phyloP scores from a whole-genome alignment of 2,113 vertebrate species.

The Oryzias woworae region DNA sequence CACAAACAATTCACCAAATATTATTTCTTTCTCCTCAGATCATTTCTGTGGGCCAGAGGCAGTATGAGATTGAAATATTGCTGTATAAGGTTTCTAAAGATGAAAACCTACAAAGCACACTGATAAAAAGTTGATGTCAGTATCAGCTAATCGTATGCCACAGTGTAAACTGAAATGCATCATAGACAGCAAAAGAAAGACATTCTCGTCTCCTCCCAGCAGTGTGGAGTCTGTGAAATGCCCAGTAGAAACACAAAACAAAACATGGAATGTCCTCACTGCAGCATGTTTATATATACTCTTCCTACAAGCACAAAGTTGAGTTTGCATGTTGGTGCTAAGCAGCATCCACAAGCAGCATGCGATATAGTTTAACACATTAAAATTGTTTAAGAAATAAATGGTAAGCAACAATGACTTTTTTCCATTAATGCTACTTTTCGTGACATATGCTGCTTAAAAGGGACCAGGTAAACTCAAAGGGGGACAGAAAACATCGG shows the following conservation, averaged over 20 bases:
- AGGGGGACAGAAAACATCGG: too few relatives aligned
- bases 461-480: too few relatives aligned
- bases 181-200: background rate
- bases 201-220: background rate
- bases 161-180: background rate
- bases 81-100: constrained; percentile 29
- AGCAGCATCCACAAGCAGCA: too few relatives aligned
- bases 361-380: too few relatives aligned
- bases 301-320: too few relatives aligned
- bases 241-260: too few relatives aligned
- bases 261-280: too few relatives aligned
- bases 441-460: too few relatives aligned
- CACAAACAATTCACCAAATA: constrained; percentile 69
- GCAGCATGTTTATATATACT: background rate
- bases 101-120: constrained; percentile 21
- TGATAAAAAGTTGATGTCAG: constrained; percentile 27
- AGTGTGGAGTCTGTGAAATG: background rate
- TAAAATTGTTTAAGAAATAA: too few relatives aligned
- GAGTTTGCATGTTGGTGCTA: too few relatives aligned
- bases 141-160: constrained; percentile 16
- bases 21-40: constrained; percentile 38
- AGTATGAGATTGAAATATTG: constrained; percentile 38
- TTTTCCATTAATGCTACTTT: too few relatives aligned
- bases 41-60: constrained; percentile 28
- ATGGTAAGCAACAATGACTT: too few relatives aligned